Percentiles rank a stretch among this genome's conserved stretches.
Conservation (phyloP, 2,888 invertebrate genomes). For the Drosophila mimetica region DNA sequence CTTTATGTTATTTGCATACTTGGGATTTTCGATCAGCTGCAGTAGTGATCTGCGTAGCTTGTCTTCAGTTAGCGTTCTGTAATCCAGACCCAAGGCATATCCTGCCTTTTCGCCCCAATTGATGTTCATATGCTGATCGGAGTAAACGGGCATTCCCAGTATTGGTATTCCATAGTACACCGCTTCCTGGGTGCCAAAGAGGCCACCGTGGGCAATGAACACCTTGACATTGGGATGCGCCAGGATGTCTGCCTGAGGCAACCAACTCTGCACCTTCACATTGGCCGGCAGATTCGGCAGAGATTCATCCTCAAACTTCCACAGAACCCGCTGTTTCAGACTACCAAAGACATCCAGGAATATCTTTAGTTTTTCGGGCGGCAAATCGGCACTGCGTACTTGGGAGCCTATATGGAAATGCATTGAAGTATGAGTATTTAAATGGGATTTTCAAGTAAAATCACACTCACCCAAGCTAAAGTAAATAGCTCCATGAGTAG, state of each 20-base stretch:
- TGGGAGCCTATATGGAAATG: slow-evolving; percentile 80
- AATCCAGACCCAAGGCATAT: slow-evolving; percentile 71
- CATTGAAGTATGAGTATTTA: neutral
- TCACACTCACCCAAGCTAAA: slow-evolving; percentile 82
- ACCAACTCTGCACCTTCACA: slow-evolving; percentile 84
- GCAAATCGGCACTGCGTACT: slow-evolving; percentile 81
- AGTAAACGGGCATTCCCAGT: slow-evolving; percentile 83
- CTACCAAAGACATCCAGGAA: slow-evolving; percentile 82
- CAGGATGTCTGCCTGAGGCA: slow-evolving; percentile 85
- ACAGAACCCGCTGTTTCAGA: slow-evolving; percentile 83
- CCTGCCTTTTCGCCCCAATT: slow-evolving; percentile 69
- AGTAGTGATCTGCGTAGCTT: slow-evolving; percentile 68
- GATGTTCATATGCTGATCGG: slow-evolving; percentile 82
- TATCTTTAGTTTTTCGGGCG: slow-evolving; percentile 78
- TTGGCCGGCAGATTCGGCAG: slow-evolving; percentile 81
- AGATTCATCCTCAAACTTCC: slow-evolving; percentile 84
- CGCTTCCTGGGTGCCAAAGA: slow-evolving; percentile 82
- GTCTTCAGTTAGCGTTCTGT: slow-evolving; percentile 64
- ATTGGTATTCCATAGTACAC: slow-evolving; percentile 82
- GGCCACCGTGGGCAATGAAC: slow-evolving; percentile 83
- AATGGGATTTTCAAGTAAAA: neutral
- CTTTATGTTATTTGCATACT: slow-evolving; percentile 76
- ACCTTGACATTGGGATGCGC: slow-evolving; percentile 83
- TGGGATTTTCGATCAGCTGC: slow-evolving; percentile 82
- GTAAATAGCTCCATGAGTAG: slow-evolving; percentile 83